Evolutionary conservation across 2,888 invertebrate species (phyloP), one percentile per base, ranked within the genome.

Genomic region (Unio pictorum): DNA sequence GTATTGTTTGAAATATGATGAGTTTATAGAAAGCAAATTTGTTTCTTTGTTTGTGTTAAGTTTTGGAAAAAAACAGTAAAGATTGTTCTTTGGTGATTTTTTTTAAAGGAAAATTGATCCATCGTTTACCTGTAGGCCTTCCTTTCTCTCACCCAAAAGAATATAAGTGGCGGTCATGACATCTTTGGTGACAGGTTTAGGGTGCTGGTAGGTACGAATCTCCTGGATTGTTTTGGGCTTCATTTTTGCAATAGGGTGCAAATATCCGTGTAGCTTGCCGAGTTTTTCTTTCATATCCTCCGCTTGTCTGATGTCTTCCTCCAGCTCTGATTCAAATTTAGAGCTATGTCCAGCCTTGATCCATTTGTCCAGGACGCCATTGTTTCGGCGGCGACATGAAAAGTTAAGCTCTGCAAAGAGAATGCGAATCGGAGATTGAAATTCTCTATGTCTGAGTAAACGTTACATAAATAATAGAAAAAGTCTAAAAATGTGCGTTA

Each of bases 81-180:
- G 45, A 45, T 45, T 11, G 4, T 2, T 45, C 45, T 45, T 11
- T 45, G 15, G 45, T 45, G 15, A 45, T 4, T 45, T 15, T 15
- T 11, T 45, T 1, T 15, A 45, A 15, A 45, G 15, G 3, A 45
- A 15, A 45, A 45, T 17, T 18, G n/a, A 15, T 4, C 17, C 45
- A 15, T 26, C 18, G 56, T 64, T 64, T 69, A 81, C 82, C 70
- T 76, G 64, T 0, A 81, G 65, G 11, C 72, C 65, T 18, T 72
- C 71, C 55, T 61, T 69, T 0, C 73, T 62, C 61, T 82, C 81
- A 15, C 80, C 81, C 17, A 82, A 71, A 28, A 82, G 66, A 4
- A 78, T 60, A 66, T 77, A 82, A 8, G 80, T 80, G 11, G 80
- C 78, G 34, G 54, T 69, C 73, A 82, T 76, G 54, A 81, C 78